Evolutionary conservation across 64 coral and sea anemone genomes (phyloP).

Genomic region (Catalaphyllia jardinei): DNA sequence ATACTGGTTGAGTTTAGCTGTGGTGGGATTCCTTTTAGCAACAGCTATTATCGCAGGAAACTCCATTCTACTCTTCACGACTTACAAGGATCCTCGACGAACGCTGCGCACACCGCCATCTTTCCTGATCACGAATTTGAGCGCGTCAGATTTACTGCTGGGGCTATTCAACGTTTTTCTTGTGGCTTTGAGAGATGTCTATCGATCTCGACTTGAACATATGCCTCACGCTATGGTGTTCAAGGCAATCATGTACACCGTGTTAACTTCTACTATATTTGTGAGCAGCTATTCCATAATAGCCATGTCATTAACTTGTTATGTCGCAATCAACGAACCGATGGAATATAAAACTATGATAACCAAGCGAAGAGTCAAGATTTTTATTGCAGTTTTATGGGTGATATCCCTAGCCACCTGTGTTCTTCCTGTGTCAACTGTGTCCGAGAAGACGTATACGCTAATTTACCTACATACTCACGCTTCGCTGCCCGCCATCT

Average conservation of each 20-base stretch:
- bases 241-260: constrained; percentile 7
- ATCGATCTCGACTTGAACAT: neutral
- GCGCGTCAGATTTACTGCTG: neutral
- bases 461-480: constrained; percentile 28
- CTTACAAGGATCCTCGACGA: constrained; percentile 5
- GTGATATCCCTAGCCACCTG: neutral
- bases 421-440: neutral
- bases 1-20: neutral
- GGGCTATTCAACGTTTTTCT: neutral
- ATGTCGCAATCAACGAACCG: neutral
- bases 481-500: neutral
- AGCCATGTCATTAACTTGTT: constrained; percentile 1
- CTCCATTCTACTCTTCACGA: neutral
- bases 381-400: constrained; percentile 5
- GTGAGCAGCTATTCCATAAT: constrained; percentile 10
- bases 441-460: constrained; percentile 1
- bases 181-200: constrained; percentile 19
- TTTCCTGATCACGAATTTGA: neutral
- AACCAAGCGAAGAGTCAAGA: neutral
- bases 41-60: neutral
- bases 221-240: neutral
- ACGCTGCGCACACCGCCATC: neutral
- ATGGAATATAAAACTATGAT: constrained; percentile 14
- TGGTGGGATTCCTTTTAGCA: neutral
- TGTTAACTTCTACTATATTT: neutral